Percentiles rank a stretch among this genome's conserved stretches.
phyloP scores from a whole-genome alignment of 1,140 invertebrate species.

The Pseudomyrmex concolor region DNA sequence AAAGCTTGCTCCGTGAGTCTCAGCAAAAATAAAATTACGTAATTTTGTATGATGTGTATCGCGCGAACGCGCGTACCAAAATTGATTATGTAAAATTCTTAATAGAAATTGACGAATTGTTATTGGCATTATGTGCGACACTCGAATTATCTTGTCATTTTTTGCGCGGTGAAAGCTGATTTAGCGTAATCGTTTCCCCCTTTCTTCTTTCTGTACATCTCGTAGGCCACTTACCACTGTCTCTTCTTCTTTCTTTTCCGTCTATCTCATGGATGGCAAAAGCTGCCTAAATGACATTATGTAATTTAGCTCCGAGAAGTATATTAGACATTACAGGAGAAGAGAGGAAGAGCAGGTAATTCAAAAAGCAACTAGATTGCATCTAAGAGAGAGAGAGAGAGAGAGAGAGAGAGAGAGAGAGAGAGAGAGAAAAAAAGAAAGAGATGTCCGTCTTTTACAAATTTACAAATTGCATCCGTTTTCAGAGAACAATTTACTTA shows the following conservation, averaged over 20 bases:
- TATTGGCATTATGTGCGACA: slow-evolving; percentile 38
- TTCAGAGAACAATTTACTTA: neutral
- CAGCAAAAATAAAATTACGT: neutral
- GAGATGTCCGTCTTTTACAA: neutral
- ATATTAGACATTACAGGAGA: slow-evolving; percentile 1
- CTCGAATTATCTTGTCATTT: slow-evolving; percentile 45
- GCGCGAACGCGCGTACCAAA: neutral
- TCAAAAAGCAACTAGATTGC: slow-evolving; percentile 27
- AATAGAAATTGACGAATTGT: slow-evolving; percentile 7
- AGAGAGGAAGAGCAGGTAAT: neutral
- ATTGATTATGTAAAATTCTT: slow-evolving; percentile 12
- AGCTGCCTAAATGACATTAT: slow-evolving; percentile 17
- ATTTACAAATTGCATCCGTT: slow-evolving; percentile 2
- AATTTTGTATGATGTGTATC: neutral
- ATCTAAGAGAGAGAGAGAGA: neutral
- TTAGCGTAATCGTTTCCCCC: slow-evolving; percentile 72
- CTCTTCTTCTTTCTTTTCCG: neutral
- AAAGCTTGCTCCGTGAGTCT: too few species aligned
- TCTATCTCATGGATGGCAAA: slow-evolving; percentile 6
- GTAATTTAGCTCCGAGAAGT: neutral
- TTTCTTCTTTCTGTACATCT: slow-evolving; percentile 4
- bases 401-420: neutral
- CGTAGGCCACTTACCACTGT: neutral
- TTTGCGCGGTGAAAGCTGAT: slow-evolving; percentile 75
- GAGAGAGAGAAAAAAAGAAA: neutral